Evolutionary conservation across 2,797 vertebrate species (phyloP), one percentile per base, ranked within the genome.

Genomic region (Sternotherus odoratus): DNA sequence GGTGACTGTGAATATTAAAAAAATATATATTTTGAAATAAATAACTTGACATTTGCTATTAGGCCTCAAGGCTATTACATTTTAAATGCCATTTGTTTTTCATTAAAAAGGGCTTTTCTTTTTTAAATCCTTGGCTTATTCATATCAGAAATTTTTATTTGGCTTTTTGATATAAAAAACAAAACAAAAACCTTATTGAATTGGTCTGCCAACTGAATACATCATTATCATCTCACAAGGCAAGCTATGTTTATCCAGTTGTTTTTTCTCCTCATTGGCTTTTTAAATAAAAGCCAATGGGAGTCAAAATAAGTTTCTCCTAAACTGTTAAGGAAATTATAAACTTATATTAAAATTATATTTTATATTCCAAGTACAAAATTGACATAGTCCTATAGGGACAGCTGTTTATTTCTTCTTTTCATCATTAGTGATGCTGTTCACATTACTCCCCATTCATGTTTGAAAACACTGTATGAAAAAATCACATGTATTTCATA

Each of bases 31-130:
- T 92, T 1, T 90, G 82, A 79, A 88, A 83, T 80, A 94, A 94
- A 90, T 24, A 66, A 86, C 91, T 88, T 97, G 74, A 86, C 77
- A 86, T 96, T 96, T 91, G 92, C 94, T 94, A 84, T 94, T 94
- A 85, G 94, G 53, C 82, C 82, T 93, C 49, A 88, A 89, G 87
- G 57, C 89, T 87, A 89, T 96, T 94, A 94, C 90, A 80, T 97
- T 97, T 96, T 94, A 96, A 95, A 96, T 96, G 84, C 85, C 94
- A 93, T 96, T 94, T 97, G 60, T 86, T 95, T 96, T 97, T 96
- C 91, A 97, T 97, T 97, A 96, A 86, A 96, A 94, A 86, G 88
- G 88, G 88, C 77, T 93, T 96, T 97, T 83, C 92, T 87, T 0
- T 88, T 94, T 92, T 85, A 95, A 97, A 90, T 93, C 89, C 89